Evolutionary conservation across 2,888 invertebrate genomes (phyloP), one percentile per base, ranked within the genome.

Genomic region (Sturmia bella): DNA sequence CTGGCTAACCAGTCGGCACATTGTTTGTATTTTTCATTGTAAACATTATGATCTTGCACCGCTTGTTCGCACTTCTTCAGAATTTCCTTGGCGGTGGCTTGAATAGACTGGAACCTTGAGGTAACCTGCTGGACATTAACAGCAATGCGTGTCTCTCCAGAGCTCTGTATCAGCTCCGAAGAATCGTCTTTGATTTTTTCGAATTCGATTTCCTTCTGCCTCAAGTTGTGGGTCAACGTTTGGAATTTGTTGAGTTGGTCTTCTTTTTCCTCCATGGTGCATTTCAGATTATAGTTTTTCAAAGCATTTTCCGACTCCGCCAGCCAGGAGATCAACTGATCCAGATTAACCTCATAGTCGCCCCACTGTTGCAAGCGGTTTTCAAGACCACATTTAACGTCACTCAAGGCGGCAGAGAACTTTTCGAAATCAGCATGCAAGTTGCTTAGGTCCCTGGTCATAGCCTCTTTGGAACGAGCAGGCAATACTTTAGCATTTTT

Each of bases 61-160:
- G 97, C 95, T 91, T 97, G 96, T 87, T 97, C 97, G 87, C 97
- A 97, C 91, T 97, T 98, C 90, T 97, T 97, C 0, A 97, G 94
- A 37, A 98, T 94, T 91, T 98, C 97, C 91, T 96, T 96, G 1
- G 96, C 95, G 0, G 97, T 97, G 0, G 95, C 94, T 90, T 97
- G 96, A 59, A 97, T 95, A 0, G 97, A 95, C 89, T 97, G 97
- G 92, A 97, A 97, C 76, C 97, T 92, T 5, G 97, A 97, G 1
- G 96, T 95, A 80, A 97, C 95, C 90, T 97, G 97, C 88, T 98
- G 97, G 37, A 97, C 94, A 88, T 95, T 97, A 84, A 96, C 96
- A 2, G 97, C 95, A 76, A 97, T 95, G 87, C 97, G 93, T 0
- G 95, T 94, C 88, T 97, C 97, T 21, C 96, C 96, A 85, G 96